These are phyloP conservation scores for Sussaba pulchella DNA, from an alignment of 2,888 invertebrate species.

Conservation along the genomic window DNA sequence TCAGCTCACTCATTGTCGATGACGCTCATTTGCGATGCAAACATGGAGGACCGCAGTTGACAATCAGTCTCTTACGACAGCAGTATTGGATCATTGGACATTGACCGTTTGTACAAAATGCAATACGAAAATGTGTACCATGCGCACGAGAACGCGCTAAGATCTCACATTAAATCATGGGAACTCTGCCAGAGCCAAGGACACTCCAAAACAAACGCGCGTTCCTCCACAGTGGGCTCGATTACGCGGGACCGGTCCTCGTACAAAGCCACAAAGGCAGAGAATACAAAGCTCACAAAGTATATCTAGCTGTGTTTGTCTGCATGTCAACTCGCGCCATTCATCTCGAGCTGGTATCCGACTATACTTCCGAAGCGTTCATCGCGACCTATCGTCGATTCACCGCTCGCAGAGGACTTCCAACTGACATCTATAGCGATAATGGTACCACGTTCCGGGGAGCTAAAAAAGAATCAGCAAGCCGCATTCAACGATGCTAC, in stretches of 20 bases:
- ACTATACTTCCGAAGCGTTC: constrained; percentile 51
- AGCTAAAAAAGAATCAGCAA: constrained; percentile 64
- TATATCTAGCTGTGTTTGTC: constrained; percentile 17
- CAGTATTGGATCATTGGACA: constrained; percentile 76
- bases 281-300: constrained; percentile 62
- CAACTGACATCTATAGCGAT: constrained; percentile 68
- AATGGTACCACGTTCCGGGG: constrained; percentile 73
- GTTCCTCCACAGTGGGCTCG: constrained; percentile 76
- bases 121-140: constrained; percentile 72
- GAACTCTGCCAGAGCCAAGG: constrained; percentile 75
- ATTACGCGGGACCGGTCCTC: constrained; percentile 77
- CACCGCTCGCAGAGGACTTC: constrained; percentile 66
- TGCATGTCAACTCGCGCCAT: constrained; percentile 19
- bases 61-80: constrained; percentile 59
- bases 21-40: constrained; percentile 40
- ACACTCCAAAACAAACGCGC: constrained; percentile 68
- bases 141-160: constrained; percentile 72
- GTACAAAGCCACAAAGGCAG: constrained; percentile 56
- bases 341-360: constrained; percentile 34
- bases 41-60: constrained; percentile 70
- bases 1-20: too few species aligned
- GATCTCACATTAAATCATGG: constrained; percentile 73
- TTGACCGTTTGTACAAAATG: constrained; percentile 65
- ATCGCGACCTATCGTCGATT: constrained; percentile 66
- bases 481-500: constrained; percentile 11